Percentiles rank a stretch among this genome's conserved stretches.
phyloP scores from a whole-genome alignment of 2,113 vertebrate species.

The Grantiella picta region DNA sequence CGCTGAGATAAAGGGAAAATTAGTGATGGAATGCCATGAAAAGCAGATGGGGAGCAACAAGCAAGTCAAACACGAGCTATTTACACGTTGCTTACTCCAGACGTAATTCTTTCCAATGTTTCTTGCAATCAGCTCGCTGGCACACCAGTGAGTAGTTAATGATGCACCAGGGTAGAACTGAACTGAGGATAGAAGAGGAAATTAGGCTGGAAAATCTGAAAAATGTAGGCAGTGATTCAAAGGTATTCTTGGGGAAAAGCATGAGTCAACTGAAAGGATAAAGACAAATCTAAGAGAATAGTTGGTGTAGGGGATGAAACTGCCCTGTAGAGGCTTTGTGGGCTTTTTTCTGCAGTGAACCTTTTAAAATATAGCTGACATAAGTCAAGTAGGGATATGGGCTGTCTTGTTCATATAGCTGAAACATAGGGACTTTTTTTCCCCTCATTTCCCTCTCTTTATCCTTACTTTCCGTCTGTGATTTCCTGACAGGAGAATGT shows the following conservation, averaged over 20 bases:
- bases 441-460: not conserved
- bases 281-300: not conserved
- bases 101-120: not conserved
- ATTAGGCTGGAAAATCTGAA: constrained; percentile 4
- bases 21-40: not conserved
- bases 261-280: fast-evolving
- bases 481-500: not conserved
- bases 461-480: not conserved
- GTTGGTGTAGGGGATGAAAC: fast-evolving
- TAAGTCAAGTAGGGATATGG: not conserved
- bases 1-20: not conserved
- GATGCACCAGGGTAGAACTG: constrained; percentile 1
- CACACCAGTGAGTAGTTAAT: not conserved
- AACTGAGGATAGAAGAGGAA: not conserved
- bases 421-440: not conserved
- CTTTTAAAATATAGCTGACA: not conserved
- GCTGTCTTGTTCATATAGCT: not conserved
- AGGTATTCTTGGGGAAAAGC: not conserved
- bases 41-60: not conserved
- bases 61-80: not conserved
- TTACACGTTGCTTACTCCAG: not conserved
- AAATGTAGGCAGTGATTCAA: not conserved
- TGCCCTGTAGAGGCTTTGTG: not conserved
- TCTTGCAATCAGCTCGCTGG: not conserved
- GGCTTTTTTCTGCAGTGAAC: not conserved